Conservation (phyloP, 1,140 invertebrate species). For the Eumaeus atala region DNA sequence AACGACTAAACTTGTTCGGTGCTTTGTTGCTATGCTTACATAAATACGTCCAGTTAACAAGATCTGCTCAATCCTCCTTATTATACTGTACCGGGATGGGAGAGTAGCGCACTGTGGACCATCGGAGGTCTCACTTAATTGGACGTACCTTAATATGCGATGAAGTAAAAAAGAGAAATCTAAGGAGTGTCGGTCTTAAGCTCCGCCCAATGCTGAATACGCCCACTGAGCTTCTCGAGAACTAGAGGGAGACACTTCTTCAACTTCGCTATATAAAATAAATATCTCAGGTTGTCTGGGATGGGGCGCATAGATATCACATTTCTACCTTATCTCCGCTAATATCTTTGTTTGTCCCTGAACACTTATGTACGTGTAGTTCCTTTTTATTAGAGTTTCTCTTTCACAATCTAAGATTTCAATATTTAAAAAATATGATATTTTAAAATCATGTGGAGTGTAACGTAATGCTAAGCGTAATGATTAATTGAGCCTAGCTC, state of each 20-base stretch:
- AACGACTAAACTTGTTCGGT: conserved; percentile 68
- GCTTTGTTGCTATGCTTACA: conserved; percentile 65
- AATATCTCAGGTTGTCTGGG: conserved; percentile 18
- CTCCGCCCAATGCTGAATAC: conserved; percentile 53
- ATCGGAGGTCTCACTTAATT: conserved; percentile 41
- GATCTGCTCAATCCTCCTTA: conserved; percentile 29
- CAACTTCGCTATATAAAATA: conserved; percentile 30
- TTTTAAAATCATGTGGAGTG: no score
- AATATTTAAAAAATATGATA: no score
- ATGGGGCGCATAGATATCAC: conserved; percentile 1
- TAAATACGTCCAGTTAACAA: conserved; percentile 50
- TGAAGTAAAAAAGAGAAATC: conserved; percentile 68
- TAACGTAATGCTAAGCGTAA: no score
- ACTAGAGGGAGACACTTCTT: conserved; percentile 60
- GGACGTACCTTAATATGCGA: conserved; percentile 64
- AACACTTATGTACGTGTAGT: no score
- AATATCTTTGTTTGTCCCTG: no score
- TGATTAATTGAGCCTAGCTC: no score
- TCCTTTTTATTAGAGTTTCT: no score
- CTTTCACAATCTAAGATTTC: no score
- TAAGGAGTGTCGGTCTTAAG: conserved; percentile 62
- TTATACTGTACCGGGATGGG: conserved; percentile 8
- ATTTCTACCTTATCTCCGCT: background rate
- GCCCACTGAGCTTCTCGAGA: conserved; percentile 53
- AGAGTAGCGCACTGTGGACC: conserved; percentile 26